Conservation (phyloP, 2,888 invertebrate genomes). For the Microplitis deprimator region DNA sequence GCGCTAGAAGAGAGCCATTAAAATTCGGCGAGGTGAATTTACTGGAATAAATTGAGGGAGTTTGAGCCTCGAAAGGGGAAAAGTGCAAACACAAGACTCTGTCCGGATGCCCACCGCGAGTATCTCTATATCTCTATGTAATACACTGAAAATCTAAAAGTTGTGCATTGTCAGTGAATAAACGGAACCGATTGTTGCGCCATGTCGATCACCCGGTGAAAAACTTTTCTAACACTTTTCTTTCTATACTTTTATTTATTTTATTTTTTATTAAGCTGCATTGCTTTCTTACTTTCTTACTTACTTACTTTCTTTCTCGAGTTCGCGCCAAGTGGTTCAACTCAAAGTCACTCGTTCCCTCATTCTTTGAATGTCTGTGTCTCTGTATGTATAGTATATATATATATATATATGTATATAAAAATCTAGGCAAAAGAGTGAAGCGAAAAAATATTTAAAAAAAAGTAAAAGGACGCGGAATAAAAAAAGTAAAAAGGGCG, state of each 20-base stretch:
- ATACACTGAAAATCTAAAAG: constrained; percentile 56
- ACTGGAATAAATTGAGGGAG: constrained; percentile 64
- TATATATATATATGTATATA: constrained; percentile 7
- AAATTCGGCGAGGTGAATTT: constrained; percentile 51
- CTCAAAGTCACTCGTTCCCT: constrained; percentile 23
- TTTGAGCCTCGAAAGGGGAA: constrained; percentile 53
- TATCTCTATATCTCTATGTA: background rate
- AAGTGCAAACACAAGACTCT: constrained; percentile 57
- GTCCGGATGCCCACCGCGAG: background rate
- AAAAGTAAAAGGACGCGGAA: constrained; percentile 18
- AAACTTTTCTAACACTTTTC: constrained; percentile 32
- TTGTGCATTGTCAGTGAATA: constrained; percentile 65
- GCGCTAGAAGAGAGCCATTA: constrained; percentile 35
- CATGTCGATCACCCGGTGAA: constrained; percentile 12
- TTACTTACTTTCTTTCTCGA: constrained; percentile 14
- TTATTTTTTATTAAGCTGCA: background rate
- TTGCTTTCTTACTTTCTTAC: constrained; percentile 8
- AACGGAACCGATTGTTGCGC: constrained; percentile 65
- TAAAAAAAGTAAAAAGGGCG: constrained; percentile 32
- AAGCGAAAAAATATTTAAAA: background rate
- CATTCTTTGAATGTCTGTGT: background rate
- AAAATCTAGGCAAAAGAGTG: background rate
- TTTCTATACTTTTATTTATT: background rate
- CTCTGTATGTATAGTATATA: background rate
- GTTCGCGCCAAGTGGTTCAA: constrained; percentile 35